phyloP scores from a whole-genome alignment of 2,113 vertebrate genomes.

The Colaptes auratus region DNA sequence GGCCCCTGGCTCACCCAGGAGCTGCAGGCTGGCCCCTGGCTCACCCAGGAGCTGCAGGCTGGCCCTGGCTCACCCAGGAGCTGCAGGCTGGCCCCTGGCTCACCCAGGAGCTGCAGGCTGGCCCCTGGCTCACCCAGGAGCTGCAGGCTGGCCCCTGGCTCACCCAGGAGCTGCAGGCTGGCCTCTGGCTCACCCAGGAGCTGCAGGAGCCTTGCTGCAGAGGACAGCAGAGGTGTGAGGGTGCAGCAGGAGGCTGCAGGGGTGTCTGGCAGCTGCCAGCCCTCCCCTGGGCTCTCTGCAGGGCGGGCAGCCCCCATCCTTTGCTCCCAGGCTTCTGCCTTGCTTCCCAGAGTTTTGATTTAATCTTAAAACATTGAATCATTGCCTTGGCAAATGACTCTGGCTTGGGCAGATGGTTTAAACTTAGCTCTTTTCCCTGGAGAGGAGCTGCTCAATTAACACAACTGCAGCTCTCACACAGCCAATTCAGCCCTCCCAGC shows the following conservation, averaged over 20 bases:
- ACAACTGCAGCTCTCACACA: slow-evolving; percentile 52
- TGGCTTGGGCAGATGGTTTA: slow-evolving; percentile 71
- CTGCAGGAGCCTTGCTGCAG: neutral
- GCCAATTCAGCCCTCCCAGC: slow-evolving; percentile 61
- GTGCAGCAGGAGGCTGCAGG: neutral
- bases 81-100: neutral
- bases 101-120: neutral
- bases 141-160: neutral
- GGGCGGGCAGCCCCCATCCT: neutral
- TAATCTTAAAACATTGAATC: slow-evolving; percentile 67
- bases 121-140: neutral
- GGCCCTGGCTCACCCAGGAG: neutral
- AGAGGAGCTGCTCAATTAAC: slow-evolving; percentile 70
- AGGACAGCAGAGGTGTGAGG: rapidly evolving
- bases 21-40: no score
- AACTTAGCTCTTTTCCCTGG: slow-evolving; percentile 58
- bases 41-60: no score
- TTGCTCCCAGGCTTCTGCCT: slow-evolving; percentile 20
- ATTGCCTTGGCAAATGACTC: slow-evolving; percentile 63
- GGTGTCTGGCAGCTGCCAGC: neutral
- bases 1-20: neutral
- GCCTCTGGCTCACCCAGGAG: neutral
- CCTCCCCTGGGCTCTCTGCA: neutral
- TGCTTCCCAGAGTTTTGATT: slow-evolving; percentile 43
- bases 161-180: neutral